Base-by-base conservation (phyloP, 2,113 vertebrate genomes). In the Thalassarche chlororhynchos region DNA sequence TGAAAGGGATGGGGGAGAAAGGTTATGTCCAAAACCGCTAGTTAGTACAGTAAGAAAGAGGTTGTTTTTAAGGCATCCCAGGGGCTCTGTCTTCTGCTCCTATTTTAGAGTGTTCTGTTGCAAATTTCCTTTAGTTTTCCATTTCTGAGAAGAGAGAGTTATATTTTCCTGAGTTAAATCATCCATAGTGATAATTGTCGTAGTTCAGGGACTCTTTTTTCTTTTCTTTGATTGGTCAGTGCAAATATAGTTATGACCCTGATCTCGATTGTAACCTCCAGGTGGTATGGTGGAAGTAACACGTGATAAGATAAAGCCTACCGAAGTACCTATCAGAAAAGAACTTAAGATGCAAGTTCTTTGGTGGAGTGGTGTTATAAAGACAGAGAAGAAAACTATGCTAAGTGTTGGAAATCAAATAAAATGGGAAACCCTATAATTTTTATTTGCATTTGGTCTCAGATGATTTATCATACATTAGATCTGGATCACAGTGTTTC, bases 11-110 rank as follows among this genome's bases (percentile, higher is more conserved):
- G 9, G 10, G 23, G 18, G 12, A 76, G 38, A 70, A 75, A 38
- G 16, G 5, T 54, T 58, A 19, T 2, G 1, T 65, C 18, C 26
- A 46, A 84, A 83, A 17, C 2, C 1, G 0, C 44, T 47, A 34
- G 11, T 44, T 72, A 49, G 8, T 51, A 25, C 5, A 49, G 31
- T 26, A 42, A 46, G 66, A 32, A 68, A 44, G 9, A 79, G 10
- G 25, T 46, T 14, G 20, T 5, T 23, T 68, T 79, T 68, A 74
- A 51, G 34, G 15, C 28, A 20, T 23, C 74, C 49, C 16, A 19
- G 20, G 32, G 26, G 14, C 10, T 71, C 42, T 52, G 47, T 12
- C 10, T 57, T 32, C 34, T 62, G 17, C 18, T 84, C 11, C 14
- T 64, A 4, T 17, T 58, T 80, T 55, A 4, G 6, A 46, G 28